Evolutionary conservation across 2,888 invertebrate species (phyloP).

Genomic region (Eilema caniola): DNA sequence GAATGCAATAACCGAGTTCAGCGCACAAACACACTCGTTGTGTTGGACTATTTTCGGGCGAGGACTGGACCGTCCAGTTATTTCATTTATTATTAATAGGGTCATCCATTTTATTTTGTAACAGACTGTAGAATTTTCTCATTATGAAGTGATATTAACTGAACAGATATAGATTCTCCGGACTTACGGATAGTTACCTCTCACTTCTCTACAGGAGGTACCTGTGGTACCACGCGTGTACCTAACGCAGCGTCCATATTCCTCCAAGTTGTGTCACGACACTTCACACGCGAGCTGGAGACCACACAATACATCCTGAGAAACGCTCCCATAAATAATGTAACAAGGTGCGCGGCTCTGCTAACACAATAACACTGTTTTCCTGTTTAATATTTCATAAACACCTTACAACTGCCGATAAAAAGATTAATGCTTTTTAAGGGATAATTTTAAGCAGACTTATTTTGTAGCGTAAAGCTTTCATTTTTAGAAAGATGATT

Average conservation of each 20-base stretch:
- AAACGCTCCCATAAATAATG: slow-evolving; percentile 15
- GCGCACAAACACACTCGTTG: background rate
- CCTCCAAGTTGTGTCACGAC: background rate
- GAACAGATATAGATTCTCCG: background rate
- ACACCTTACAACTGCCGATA: background rate
- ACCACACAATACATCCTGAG: background rate
- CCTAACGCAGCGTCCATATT: background rate
- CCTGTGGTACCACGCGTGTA: background rate
- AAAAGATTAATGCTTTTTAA: slow-evolving; percentile 11
- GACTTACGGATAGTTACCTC: background rate
- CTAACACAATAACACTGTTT: slow-evolving; percentile 14
- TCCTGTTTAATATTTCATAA: slow-evolving; percentile 17
- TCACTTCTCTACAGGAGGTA: background rate
- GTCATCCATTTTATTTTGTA: background rate
- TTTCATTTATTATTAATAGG: background rate
- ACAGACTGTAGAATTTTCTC: background rate
- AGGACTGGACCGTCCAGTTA: background rate
- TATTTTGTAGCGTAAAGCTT: background rate
- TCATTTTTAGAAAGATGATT: background rate
- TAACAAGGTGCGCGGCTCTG: slow-evolving; percentile 3
- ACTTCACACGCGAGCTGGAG: background rate
- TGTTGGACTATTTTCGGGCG: background rate
- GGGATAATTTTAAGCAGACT: background rate
- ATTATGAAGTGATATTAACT: background rate
- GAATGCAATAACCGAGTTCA: slow-evolving; percentile 1